A percentile compares a stretch with the other conserved stretches of the same genome.
These are phyloP conservation scores for Podilymbus podiceps DNA, from an alignment of 2,113 vertebrate genomes.

Conservation along the genomic window DNA sequence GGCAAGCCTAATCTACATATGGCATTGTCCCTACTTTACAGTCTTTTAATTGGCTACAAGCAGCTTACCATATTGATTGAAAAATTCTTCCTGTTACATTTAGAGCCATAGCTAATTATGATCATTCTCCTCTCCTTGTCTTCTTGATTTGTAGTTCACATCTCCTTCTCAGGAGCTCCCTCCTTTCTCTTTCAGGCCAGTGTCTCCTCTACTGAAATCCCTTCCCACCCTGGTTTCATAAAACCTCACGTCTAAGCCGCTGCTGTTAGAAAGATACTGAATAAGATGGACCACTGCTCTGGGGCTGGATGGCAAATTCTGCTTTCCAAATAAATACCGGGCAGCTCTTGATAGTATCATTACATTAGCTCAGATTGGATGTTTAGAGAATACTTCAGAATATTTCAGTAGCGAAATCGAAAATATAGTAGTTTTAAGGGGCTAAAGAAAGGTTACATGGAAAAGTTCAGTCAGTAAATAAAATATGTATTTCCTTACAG, in stretches of 20 bases:
- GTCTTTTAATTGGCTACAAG: conserved; percentile 57
- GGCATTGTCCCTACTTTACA: conserved; percentile 36
- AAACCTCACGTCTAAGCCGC: background rate
- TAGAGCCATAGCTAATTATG: conserved; percentile 32
- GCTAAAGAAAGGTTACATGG: background rate
- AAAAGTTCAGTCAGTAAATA: background rate
- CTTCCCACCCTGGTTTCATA: background rate
- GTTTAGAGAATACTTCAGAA: background rate
- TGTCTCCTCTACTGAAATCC: background rate
- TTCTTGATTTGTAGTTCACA: conserved; percentile 25
- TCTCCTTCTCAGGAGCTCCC: background rate
- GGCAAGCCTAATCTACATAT: conserved; percentile 43
- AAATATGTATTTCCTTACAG: background rate
- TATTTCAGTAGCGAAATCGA: background rate
- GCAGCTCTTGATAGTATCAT: background rate
- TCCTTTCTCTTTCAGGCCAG: background rate
- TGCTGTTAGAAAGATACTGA: background rate
- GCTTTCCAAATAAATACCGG: background rate
- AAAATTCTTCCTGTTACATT: conserved; percentile 45
- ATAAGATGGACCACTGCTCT: background rate
- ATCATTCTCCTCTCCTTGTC: background rate
- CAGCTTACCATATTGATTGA: conserved; percentile 53
- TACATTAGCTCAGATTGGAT: background rate
- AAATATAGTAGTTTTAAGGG: background rate
- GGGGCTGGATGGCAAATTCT: background rate